These are phyloP conservation scores for Montipora cactus DNA, from an alignment of 64 coral and sea anemone species.

Conservation along the genomic window DNA sequence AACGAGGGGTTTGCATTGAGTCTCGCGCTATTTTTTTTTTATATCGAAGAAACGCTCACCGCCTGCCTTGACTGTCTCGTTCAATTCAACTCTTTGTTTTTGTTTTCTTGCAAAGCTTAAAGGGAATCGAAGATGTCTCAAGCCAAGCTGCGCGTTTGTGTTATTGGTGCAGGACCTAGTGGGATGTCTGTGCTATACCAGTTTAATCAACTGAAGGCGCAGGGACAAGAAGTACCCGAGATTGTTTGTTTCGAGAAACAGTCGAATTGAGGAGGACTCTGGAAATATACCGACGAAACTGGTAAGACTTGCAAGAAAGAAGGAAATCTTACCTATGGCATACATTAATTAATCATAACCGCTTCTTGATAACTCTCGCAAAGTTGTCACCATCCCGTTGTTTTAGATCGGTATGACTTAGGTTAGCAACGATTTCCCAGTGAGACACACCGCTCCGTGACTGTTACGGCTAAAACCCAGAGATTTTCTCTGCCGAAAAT, in stretches of 20 bases:
- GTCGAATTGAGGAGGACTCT: slow-evolving; percentile 52
- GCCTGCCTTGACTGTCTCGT: too few species aligned
- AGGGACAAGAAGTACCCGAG: slow-evolving; percentile 50
- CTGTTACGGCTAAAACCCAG: too few species aligned
- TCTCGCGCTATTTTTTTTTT: too few species aligned
- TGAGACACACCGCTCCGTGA: too few species aligned
- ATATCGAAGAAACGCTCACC: too few species aligned
- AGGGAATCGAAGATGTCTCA: slow-evolving; percentile 24
- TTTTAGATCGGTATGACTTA: too few species aligned
- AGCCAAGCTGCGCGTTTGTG: slow-evolving; percentile 47
- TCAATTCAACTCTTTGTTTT: neutral
- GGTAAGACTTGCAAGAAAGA: neutral
- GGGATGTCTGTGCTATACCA: slow-evolving; percentile 66
- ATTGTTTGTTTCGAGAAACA: slow-evolving; percentile 65
- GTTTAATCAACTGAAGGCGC: slow-evolving; percentile 22
- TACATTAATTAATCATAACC: too few species aligned
- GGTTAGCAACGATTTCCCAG: too few species aligned
- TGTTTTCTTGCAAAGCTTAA: neutral
- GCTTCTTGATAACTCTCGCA: too few species aligned
- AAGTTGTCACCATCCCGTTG: too few species aligned
- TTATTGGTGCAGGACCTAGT: slow-evolving; percentile 51
- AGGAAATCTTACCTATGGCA: neutral
- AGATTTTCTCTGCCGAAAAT: too few species aligned
- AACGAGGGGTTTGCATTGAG: too few species aligned
- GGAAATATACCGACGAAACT: slow-evolving; percentile 54